A percentile compares a stretch with the other conserved stretches of the same genome.
Evolutionary conservation across 2,113 vertebrate species (phyloP).

Genomic region (Chascanopsetta lugubris): DNA sequence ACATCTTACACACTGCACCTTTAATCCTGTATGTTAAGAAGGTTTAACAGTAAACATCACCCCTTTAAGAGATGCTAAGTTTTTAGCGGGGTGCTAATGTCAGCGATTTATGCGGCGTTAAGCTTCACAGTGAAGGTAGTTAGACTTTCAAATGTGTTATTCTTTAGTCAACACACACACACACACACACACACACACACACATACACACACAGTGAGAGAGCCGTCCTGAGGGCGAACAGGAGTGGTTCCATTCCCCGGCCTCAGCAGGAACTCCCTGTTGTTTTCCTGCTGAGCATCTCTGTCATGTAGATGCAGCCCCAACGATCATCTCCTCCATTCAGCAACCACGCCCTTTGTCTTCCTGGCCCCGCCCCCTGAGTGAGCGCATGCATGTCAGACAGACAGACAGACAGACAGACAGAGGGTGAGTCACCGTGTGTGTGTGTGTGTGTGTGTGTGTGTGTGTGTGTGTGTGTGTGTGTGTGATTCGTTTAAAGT

Average conservation of each 20-base stretch:
- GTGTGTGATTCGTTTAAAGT: slow-evolving; percentile 51
- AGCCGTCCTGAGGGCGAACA: slow-evolving; percentile 40
- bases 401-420: too few relatives aligned
- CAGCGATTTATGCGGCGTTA: slow-evolving; percentile 34
- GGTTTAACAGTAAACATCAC: neutral
- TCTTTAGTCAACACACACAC: slow-evolving; percentile 30
- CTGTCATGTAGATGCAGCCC: slow-evolving; percentile 71
- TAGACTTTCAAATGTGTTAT: slow-evolving; percentile 50
- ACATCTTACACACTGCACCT: too few relatives aligned
- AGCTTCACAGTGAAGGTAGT: slow-evolving; percentile 19
- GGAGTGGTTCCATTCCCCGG: slow-evolving; percentile 16
- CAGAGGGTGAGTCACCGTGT: slow-evolving; percentile 20
- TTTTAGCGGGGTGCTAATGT: slow-evolving; percentile 25
- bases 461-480: slow-evolving; percentile 22
- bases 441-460: slow-evolving; percentile 28
- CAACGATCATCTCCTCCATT: slow-evolving; percentile 57
- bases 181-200: slow-evolving; percentile 16
- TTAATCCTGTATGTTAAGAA: neutral
- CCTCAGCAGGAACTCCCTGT: slow-evolving; percentile 40
- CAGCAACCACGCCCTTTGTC: slow-evolving; percentile 50
- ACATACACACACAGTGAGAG: slow-evolving; percentile 24
- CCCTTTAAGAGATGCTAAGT: slow-evolving; percentile 19
- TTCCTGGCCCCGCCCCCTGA: slow-evolving; percentile 32
- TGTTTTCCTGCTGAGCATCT: slow-evolving; percentile 52
- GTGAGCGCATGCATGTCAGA: slow-evolving; percentile 10